Conservation (phyloP, 2,888 invertebrate genomes). For the Thecophora atra region DNA sequence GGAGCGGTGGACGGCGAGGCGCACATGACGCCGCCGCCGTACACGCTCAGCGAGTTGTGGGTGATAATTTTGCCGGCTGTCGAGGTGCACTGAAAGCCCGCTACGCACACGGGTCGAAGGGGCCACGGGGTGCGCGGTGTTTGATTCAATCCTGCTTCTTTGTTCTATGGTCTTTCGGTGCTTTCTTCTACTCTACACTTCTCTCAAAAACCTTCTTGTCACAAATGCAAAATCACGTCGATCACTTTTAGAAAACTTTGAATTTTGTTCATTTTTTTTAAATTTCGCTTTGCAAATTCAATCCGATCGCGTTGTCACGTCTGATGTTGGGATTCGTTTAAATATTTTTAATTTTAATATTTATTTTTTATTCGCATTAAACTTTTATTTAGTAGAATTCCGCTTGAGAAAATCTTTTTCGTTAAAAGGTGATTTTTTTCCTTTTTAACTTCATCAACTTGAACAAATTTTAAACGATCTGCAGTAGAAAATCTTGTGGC, state of each 20-base stretch:
- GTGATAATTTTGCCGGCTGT: slow-evolving; percentile 67
- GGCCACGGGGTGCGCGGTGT: not conserved
- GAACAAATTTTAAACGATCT: slow-evolving; percentile 17
- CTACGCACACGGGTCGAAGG: slow-evolving; percentile 10
- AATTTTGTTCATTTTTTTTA: not conserved
- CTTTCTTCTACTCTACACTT: not conserved
- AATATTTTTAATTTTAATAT: slow-evolving; percentile 14
- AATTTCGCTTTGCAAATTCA: not conserved
- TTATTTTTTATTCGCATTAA: not conserved
- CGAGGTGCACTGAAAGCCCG: slow-evolving; percentile 9
- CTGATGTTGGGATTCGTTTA: slow-evolving; percentile 20
- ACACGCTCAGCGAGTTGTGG: slow-evolving; percentile 67
- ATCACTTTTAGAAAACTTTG: not conserved
- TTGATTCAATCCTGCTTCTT: not conserved
- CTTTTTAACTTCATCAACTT: slow-evolving; percentile 38
- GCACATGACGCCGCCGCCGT: slow-evolving; percentile 68
- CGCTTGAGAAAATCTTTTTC: not conserved
- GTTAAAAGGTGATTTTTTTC: not conserved
- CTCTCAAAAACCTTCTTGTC: not conserved
- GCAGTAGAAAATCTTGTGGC: slow-evolving; percentile 2
- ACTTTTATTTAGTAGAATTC: not conserved
- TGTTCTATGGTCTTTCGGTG: not conserved
- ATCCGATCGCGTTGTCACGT: slow-evolving; percentile 37
- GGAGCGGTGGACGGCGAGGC: slow-evolving; percentile 67
- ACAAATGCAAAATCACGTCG: not conserved